These are phyloP conservation scores for Perodicticus potto DNA, from an alignment of 2,797 vertebrate genomes.

Conservation along the genomic window DNA sequence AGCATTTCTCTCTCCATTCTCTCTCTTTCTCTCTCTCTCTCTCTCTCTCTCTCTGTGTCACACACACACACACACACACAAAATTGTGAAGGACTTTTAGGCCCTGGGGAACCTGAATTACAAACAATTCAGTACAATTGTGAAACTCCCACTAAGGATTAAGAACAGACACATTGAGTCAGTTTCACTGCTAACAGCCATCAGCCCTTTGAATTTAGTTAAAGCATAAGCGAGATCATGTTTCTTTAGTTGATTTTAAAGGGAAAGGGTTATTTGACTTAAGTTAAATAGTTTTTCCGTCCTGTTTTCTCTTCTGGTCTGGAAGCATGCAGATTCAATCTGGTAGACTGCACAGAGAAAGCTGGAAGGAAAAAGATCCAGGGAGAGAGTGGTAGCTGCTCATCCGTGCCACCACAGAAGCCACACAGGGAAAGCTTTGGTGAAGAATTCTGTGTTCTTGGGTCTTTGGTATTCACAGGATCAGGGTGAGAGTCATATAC, in stretches of 20 bases:
- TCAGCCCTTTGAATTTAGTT: background rate
- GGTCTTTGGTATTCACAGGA: background rate
- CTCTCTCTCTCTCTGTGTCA: rapidly evolving
- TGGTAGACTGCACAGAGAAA: rapidly evolving
- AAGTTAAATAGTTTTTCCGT: background rate
- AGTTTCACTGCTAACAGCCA: background rate
- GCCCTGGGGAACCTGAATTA: background rate
- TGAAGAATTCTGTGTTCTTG: slow-evolving; percentile 77
- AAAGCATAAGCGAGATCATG: background rate
- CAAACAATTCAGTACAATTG: no score
- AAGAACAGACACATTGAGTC: background rate
- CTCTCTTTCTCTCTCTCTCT: no score
- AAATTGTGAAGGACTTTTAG: background rate
- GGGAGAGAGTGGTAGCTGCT: slow-evolving; percentile 60
- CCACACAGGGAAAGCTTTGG: slow-evolving; percentile 63
- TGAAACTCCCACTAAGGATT: slow-evolving; percentile 1
- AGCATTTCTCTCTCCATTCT: background rate
- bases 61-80: background rate
- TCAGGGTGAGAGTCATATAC: slow-evolving; percentile 41
- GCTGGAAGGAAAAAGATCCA: background rate
- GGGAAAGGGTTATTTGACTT: slow-evolving; percentile 51
- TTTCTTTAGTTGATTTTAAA: slow-evolving; percentile 35
- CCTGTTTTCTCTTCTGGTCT: background rate
- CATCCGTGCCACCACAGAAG: slow-evolving; percentile 76
- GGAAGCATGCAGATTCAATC: background rate